Percentiles rank a stretch among this genome's conserved stretches.
Evolutionary conservation across 2,113 vertebrate genomes (phyloP).

Genomic region (Semicossyphus pulcher): DNA sequence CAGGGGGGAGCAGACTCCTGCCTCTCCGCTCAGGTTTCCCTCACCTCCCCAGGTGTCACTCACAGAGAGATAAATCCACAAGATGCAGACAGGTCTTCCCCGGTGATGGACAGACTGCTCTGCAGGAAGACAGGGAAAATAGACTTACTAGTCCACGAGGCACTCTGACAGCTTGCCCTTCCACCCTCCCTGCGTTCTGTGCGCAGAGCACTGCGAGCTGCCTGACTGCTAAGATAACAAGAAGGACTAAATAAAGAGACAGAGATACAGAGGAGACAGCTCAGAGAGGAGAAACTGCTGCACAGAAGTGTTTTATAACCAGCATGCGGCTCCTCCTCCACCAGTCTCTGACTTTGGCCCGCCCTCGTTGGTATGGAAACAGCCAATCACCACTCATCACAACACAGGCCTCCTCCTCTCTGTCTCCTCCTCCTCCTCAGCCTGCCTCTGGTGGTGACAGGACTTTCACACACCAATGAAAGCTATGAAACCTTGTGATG

Average conservation of each 20-base stretch:
- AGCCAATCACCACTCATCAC: slow-evolving; percentile 69
- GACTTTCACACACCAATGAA: slow-evolving; percentile 59
- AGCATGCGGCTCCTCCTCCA: slow-evolving; percentile 75
- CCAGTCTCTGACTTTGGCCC: slow-evolving; percentile 54
- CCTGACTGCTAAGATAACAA: slow-evolving; percentile 22
- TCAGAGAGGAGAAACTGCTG: slow-evolving; percentile 71
- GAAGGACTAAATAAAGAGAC: slow-evolving; percentile 24
- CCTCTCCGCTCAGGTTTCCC: slow-evolving; percentile 45
- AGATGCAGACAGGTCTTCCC: slow-evolving; percentile 15
- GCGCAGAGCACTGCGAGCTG: neutral
- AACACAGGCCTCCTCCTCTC: slow-evolving; percentile 50
- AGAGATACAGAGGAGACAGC: slow-evolving; percentile 47
- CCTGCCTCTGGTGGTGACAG: slow-evolving; percentile 68
- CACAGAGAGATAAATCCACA: slow-evolving; percentile 60
- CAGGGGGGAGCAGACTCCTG: slow-evolving; percentile 23
- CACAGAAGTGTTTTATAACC: slow-evolving; percentile 79
- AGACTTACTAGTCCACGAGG: slow-evolving; percentile 8
- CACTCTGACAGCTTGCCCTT: slow-evolving; percentile 37
- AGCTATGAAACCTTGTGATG: slow-evolving; percentile 38
- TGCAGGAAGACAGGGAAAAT: neutral
- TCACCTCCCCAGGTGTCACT: slow-evolving; percentile 53
- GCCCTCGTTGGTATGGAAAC: slow-evolving; percentile 83
- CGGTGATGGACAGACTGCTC: slow-evolving; percentile 23
- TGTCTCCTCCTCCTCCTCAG: slow-evolving; percentile 15
- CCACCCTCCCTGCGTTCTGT: slow-evolving; percentile 20